Conservation (phyloP, 2,797 vertebrate genomes). For the Acanthopagrus latus region DNA sequence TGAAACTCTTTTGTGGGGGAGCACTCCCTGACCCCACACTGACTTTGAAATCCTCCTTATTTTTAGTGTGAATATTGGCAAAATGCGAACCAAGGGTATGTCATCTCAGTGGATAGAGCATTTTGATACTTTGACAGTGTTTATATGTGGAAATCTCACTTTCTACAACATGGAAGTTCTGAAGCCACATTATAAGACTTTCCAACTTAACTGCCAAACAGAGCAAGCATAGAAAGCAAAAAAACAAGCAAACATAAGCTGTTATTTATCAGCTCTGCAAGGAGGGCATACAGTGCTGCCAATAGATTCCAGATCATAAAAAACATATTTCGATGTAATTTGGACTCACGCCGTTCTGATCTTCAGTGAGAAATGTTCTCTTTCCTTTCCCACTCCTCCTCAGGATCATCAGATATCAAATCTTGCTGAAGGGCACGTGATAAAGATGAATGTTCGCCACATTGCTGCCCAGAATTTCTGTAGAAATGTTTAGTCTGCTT, state of each 20-base stretch:
- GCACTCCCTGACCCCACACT: no score
- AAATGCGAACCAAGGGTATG: no score
- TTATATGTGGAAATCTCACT: no score
- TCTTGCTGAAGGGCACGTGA: slow-evolving; percentile 24
- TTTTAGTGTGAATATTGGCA: no score
- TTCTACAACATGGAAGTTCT: no score
- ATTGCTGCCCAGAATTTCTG: slow-evolving; percentile 52
- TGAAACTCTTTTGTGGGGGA: no score
- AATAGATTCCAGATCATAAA: not conserved
- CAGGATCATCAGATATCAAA: slow-evolving; percentile 5
- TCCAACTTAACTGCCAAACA: not conserved
- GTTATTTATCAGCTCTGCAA: not conserved
- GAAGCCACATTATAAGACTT: not conserved
- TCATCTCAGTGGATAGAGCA: no score
- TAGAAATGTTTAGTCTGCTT: slow-evolving; percentile 67
- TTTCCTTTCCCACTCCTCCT: not conserved
- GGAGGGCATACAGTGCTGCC: not conserved
- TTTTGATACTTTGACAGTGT: no score
- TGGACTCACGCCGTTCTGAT: accelerated
- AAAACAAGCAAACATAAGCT: not conserved
- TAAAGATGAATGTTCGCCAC: slow-evolving; percentile 48
- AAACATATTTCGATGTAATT: not conserved
- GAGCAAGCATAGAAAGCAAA: not conserved
- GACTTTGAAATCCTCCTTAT: no score
- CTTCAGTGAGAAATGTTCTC: not conserved